phyloP scores from a whole-genome alignment of 2,113 vertebrate species.

The Hucho hucho region DNA sequence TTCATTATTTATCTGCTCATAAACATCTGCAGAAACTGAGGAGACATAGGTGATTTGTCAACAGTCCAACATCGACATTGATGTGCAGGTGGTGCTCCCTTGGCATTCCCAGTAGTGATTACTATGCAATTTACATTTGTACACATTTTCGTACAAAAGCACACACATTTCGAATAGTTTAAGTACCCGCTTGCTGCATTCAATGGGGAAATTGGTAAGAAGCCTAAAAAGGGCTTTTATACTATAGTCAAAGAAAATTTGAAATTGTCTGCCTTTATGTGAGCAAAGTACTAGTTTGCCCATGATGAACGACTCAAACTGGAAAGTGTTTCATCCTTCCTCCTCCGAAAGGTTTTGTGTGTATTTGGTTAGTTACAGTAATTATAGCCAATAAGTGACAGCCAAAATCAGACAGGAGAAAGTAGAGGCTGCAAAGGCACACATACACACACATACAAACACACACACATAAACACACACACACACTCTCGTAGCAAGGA shows the following conservation, averaged over 20 bases:
- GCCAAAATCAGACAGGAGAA: slow-evolving; percentile 99
- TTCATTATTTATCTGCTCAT: background rate
- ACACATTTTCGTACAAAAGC: slow-evolving; percentile 40
- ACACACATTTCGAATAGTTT: slow-evolving; percentile 65
- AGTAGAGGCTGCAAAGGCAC: slow-evolving; percentile 85
- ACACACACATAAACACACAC: no score
- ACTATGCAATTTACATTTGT: slow-evolving; percentile 55
- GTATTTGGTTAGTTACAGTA: slow-evolving; percentile 99
- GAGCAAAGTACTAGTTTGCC: slow-evolving; percentile 92
- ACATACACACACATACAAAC: no score
- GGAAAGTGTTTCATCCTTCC: slow-evolving; percentile 96
- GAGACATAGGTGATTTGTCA: slow-evolving; percentile 27
- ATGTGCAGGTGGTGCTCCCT: slow-evolving; percentile 60
- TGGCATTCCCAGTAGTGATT: slow-evolving; percentile 13
- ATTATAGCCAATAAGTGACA: slow-evolving; percentile 99
- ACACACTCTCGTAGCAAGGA: slow-evolving; percentile 85
- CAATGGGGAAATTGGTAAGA: slow-evolving; percentile 52
- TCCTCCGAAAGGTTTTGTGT: slow-evolving; percentile 94
- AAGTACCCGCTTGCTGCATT: slow-evolving; percentile 62
- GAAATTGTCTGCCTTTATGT: slow-evolving; percentile 97
- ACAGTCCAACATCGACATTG: slow-evolving; percentile 32
- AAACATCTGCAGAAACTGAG: background rate
- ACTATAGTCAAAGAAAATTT: slow-evolving; percentile 84
- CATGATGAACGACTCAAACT: slow-evolving; percentile 82
- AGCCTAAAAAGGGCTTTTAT: slow-evolving; percentile 84